Percentiles rank a stretch among this genome's conserved stretches.
These are phyloP conservation scores for Heliothis peltigera DNA, from an alignment of 2,888 invertebrate genomes.

Conservation along the genomic window DNA sequence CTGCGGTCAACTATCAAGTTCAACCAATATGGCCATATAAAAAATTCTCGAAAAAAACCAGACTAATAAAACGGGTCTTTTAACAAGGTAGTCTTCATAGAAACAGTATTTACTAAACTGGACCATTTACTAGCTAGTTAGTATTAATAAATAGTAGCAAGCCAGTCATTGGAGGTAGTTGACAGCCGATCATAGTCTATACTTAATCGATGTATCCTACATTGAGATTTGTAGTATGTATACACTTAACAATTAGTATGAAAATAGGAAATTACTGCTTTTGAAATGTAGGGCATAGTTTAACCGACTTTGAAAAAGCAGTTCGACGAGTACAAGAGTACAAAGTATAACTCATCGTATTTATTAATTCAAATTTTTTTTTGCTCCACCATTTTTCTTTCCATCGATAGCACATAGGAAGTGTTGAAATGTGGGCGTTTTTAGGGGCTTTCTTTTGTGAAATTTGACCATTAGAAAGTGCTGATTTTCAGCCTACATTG, in stretches of 20 bases:
- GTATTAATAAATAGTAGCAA: constrained; percentile 30
- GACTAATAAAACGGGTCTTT: not conserved
- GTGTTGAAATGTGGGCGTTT: too few relatives aligned
- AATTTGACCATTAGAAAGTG: too few relatives aligned
- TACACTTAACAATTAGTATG: not conserved
- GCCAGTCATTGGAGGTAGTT: constrained; percentile 2
- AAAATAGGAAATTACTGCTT: constrained; percentile 7
- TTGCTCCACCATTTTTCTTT: too few relatives aligned
- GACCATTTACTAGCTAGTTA: constrained; percentile 31
- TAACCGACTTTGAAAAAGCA: not conserved
- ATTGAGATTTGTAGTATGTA: not conserved
- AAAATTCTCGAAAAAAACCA: constrained; percentile 1
- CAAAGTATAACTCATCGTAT: too few relatives aligned
- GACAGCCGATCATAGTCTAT: constrained; percentile 18
- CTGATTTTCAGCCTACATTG: too few relatives aligned
- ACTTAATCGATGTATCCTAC: constrained; percentile 13
- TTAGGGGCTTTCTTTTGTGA: too few relatives aligned
- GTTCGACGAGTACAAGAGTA: too few relatives aligned
- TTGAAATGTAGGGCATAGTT: not conserved
- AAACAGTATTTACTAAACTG: constrained; percentile 46
- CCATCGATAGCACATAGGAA: too few relatives aligned
- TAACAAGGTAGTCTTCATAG: constrained; percentile 21
- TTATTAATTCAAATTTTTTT: not conserved
- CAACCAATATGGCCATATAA: not conserved
- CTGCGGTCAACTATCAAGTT: not conserved